Percentiles rank a stretch among this genome's conserved stretches.
These are phyloP conservation scores for Epinotia bilunana DNA, from an alignment of 2,888 invertebrate species.

Conservation along the genomic window DNA sequence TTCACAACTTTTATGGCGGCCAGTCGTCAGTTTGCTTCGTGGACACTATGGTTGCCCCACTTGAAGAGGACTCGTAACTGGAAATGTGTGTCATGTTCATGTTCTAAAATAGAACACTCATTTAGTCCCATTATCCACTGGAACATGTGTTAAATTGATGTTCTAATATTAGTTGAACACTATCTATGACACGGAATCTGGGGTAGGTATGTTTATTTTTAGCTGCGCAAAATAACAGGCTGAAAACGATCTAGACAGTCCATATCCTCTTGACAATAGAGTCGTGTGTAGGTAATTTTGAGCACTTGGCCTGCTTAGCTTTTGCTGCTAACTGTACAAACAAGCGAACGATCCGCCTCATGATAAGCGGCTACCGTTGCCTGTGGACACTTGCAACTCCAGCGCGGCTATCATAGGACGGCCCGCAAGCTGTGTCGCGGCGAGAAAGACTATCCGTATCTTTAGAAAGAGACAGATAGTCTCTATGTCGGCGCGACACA, in stretches of 20 bases:
- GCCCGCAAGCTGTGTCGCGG: too few relatives aligned
- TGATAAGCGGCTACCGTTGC: not conserved
- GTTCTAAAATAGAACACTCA: slow-evolving; percentile 22
- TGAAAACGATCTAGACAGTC: too few relatives aligned
- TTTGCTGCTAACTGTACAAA: too few relatives aligned
- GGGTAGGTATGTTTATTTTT: not conserved
- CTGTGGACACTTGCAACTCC: not conserved
- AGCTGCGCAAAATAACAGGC: too few relatives aligned
- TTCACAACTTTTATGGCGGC: not conserved
- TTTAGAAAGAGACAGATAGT: too few relatives aligned
- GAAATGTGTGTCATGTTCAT: slow-evolving; percentile 16
- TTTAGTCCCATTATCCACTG: slow-evolving; percentile 8
- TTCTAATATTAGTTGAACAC: slow-evolving; percentile 22
- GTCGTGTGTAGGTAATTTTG: too few relatives aligned
- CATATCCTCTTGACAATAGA: too few relatives aligned
- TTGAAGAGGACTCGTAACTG: not conserved
- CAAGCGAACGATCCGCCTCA: too few relatives aligned
- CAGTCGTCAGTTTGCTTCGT: not conserved
- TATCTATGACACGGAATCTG: not conserved
- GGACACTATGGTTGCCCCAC: not conserved
- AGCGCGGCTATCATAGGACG: too few relatives aligned
- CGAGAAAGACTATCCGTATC: too few relatives aligned
- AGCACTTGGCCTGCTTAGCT: too few relatives aligned
- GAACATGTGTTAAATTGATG: not conserved
- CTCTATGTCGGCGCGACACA: too few relatives aligned